Percentiles rank a stretch among this genome's conserved stretches.
phyloP scores from a whole-genome alignment of 2,797 vertebrate genomes.

The Triplophysa bombifrons region DNA sequence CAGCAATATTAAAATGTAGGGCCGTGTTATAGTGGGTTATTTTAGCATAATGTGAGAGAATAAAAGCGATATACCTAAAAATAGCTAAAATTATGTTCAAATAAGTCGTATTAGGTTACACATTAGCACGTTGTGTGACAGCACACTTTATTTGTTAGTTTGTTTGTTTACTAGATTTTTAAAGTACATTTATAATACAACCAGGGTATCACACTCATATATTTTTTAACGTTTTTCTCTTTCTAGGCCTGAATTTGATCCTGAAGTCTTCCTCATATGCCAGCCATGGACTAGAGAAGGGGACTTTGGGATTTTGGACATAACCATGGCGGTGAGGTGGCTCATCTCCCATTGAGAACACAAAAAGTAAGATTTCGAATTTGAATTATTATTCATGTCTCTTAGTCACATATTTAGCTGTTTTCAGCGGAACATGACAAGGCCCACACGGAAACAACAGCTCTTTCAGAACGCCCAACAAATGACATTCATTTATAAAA shows the following conservation, averaged over 20 bases:
- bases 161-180: no score
- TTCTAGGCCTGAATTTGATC: slow-evolving; percentile 30
- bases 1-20: slow-evolving; percentile 1
- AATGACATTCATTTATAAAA: not conserved
- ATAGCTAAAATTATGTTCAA: no score
- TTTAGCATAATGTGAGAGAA: slow-evolving; percentile 30
- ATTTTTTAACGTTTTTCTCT: not conserved
- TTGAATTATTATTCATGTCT: not conserved
- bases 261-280: slow-evolving; percentile 24
- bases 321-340: slow-evolving; percentile 71
- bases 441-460: not conserved
- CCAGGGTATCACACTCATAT: no score
- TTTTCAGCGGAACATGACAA: slow-evolving; percentile 50
- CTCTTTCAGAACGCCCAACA: not conserved
- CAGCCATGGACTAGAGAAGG: slow-evolving; percentile 54
- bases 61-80: no score
- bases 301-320: slow-evolving; percentile 52
- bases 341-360: slow-evolving; percentile 69
- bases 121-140: no score
- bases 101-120: no score
- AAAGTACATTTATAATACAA: no score
- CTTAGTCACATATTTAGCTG: not conserved
- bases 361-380: slow-evolving; percentile 70
- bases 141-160: no score
- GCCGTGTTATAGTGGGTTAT: slow-evolving; percentile 19